Conservation (phyloP, 2,888 invertebrate genomes). For the Acanthococcus lagerstroemiae region DNA sequence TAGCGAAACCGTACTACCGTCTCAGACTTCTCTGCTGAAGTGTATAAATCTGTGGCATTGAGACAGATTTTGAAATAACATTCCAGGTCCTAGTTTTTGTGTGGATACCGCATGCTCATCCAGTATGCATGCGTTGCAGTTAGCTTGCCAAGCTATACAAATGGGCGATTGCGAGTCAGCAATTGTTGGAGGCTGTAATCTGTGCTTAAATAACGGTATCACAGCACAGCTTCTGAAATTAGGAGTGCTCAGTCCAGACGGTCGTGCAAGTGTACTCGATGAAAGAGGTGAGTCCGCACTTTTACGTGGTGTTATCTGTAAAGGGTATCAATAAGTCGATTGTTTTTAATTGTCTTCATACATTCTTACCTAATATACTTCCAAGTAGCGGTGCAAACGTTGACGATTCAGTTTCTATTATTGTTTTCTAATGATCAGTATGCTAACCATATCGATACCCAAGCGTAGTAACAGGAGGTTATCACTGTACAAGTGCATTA, state of each 20-base stretch:
- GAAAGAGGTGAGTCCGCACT: conserved; percentile 10
- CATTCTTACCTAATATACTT: no score
- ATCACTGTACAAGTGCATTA: no score
- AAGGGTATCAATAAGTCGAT: no score
- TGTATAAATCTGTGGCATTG: not conserved
- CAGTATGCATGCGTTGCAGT: conserved; percentile 6
- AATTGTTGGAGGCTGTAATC: conserved; percentile 17
- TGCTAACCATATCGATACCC: no score
- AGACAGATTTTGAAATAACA: not conserved
- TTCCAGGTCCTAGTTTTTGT: conserved; percentile 18
- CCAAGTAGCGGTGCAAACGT: no score
- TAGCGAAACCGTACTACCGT: no score
- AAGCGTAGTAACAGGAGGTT: no score
- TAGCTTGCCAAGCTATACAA: conserved; percentile 2
- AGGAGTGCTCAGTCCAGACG: conserved; percentile 11
- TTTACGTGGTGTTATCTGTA: no score
- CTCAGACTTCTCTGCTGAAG: no score
- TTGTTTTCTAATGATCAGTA: no score
- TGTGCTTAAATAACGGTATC: conserved; percentile 3
- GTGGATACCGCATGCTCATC: conserved; percentile 19
- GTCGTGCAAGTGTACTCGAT: conserved; percentile 1
- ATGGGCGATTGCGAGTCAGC: conserved; percentile 14
- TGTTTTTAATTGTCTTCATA: no score
- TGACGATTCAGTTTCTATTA: no score
- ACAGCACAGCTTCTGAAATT: not conserved